A percentile compares a stretch with the other conserved stretches of the same genome.
phyloP scores from a whole-genome alignment of 2,113 vertebrate species.

The Pseudopipra pipra region DNA sequence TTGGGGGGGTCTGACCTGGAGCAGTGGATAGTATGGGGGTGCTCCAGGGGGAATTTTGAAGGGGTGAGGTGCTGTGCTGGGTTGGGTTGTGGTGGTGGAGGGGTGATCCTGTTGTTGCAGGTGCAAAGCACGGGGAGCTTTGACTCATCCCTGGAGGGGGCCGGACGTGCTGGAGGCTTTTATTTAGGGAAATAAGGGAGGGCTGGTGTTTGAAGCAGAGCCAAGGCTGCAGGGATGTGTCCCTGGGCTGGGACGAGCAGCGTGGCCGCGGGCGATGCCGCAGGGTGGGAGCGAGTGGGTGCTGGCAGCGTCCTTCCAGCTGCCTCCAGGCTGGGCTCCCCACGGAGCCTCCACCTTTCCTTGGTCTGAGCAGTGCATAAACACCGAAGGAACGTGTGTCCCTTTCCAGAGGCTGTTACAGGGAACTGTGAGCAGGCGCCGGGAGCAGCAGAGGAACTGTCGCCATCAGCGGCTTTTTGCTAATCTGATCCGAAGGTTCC shows the following conservation, averaged over 20 bases:
- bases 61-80: no score
- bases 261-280: fast-evolving
- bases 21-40: background rate
- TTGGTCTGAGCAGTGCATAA: background rate
- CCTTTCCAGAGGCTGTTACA: background rate
- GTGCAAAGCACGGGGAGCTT: background rate
- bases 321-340: background rate
- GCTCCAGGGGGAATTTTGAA: background rate
- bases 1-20: fast-evolving
- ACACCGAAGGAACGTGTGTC: fast-evolving
- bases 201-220: background rate
- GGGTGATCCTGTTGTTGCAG: no score
- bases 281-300: fast-evolving
- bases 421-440: background rate
- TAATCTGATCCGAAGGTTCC: constrained; percentile 14
- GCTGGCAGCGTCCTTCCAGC: background rate
- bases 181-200: background rate
- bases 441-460: background rate
- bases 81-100: background rate
- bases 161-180: fast-evolving
- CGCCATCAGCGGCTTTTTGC: background rate
- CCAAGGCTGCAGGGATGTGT: background rate
- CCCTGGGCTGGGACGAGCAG: background rate
- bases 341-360: background rate
- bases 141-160: background rate